Conservation (phyloP, 2,113 vertebrate species). For the Dipodomys spectabilis region DNA sequence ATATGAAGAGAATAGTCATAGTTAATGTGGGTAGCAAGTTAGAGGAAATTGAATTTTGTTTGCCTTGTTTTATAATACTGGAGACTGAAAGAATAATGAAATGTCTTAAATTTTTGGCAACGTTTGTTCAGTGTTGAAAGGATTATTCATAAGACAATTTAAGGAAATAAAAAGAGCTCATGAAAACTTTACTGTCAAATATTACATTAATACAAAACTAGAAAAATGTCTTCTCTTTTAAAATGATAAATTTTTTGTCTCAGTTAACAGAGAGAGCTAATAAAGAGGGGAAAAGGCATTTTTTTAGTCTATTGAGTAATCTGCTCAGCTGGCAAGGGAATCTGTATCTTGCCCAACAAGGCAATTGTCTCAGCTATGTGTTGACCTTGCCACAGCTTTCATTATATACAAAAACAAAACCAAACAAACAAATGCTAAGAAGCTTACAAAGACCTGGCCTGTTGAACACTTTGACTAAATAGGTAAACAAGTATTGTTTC, state of each 20-base stretch:
- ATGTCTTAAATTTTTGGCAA: constrained; percentile 27
- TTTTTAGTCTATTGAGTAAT: neutral
- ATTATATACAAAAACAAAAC: neutral
- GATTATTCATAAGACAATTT: constrained; percentile 26
- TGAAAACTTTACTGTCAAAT: neutral
- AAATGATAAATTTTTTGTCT: neutral
- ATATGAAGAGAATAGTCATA: neutral
- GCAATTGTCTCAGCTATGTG: neutral
- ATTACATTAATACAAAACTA: neutral
- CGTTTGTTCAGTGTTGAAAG: constrained; percentile 29
- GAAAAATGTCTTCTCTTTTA: neutral
- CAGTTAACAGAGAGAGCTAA: neutral
- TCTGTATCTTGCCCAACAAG: neutral
- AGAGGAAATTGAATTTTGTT: neutral
- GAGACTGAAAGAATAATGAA: neutral
- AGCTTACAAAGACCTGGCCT: neutral
- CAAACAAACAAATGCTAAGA: neutral
- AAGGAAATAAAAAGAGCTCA: neutral
- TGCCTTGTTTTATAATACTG: constrained; percentile 14
- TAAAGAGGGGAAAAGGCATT: neutral
- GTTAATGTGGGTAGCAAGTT: neutral
- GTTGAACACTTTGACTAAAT: neutral
- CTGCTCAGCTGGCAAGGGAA: neutral
- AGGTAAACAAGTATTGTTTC: neutral
- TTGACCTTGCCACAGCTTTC: neutral